These are phyloP conservation scores for Mola mola DNA, from an alignment of 2,113 vertebrate species.

Conservation along the genomic window DNA sequence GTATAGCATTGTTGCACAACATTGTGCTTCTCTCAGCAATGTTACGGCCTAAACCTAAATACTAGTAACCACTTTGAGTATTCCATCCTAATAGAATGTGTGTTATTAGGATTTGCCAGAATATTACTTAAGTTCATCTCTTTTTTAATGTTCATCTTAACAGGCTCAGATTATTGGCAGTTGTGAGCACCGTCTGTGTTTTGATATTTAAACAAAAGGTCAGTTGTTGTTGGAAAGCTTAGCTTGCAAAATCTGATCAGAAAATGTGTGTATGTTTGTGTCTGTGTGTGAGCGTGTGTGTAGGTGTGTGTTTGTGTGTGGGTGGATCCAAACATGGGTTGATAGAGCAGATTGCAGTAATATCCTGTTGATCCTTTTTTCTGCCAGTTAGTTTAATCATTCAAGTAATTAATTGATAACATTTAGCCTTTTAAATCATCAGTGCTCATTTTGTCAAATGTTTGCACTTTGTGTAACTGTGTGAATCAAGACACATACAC, in stretches of 20 bases:
- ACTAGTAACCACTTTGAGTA: no score
- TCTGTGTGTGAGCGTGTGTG: constrained; percentile 9
- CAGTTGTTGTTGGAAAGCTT: constrained; percentile 62
- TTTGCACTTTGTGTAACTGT: background rate
- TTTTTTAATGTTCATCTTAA: constrained; percentile 34
- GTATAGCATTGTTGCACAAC: no score
- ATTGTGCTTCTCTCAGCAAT: no score
- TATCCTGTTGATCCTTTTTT: constrained; percentile 60
- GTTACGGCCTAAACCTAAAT: no score
- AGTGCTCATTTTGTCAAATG: constrained; percentile 20
- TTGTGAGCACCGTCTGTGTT: constrained; percentile 64
- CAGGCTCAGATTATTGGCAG: constrained; percentile 49
- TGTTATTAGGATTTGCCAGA: no score
- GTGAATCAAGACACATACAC: background rate
- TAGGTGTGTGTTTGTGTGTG: constrained; percentile 6
- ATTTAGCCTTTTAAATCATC: no score
- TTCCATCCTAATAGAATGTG: no score
- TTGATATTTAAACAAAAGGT: constrained; percentile 76
- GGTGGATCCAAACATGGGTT: constrained; percentile 10
- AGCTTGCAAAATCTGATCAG: constrained; percentile 54
- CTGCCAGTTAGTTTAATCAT: no score
- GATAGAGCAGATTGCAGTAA: constrained; percentile 64
- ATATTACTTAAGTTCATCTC: constrained; percentile 3
- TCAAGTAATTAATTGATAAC: no score
- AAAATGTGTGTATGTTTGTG: constrained; percentile 21